A percentile compares a stretch with the other conserved stretches of the same genome.
Conservation (phyloP, 1,140 invertebrate genomes). For the Apocrypta bakeri region DNA sequence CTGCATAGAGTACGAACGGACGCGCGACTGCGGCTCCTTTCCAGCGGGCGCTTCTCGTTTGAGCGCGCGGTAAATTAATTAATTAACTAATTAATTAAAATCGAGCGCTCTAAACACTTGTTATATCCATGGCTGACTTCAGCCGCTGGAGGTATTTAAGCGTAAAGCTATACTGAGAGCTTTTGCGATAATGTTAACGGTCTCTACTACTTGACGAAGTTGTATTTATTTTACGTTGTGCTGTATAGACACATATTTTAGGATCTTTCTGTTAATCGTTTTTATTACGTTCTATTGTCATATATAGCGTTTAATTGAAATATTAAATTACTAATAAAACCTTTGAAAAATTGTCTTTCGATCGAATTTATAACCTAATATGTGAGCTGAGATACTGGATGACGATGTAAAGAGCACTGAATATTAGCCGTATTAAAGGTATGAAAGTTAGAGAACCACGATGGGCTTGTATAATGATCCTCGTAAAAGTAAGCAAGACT, state of each 20-base stretch:
- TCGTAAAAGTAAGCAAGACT: not conserved
- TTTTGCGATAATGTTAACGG: constrained; percentile 1
- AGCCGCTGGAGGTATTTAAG: constrained; percentile 11
- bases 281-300: too few relatives aligned
- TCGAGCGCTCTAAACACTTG: constrained; percentile 42
- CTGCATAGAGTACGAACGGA: not conserved
- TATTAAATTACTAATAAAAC: too few relatives aligned
- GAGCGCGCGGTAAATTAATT: constrained; percentile 48
- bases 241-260: too few relatives aligned
- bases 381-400: too few relatives aligned
- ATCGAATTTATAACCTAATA: too few relatives aligned
- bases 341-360: too few relatives aligned
- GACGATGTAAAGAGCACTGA: too few relatives aligned
- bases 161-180: constrained; percentile 16
- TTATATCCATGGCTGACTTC: constrained; percentile 40
- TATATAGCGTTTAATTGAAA: too few relatives aligned
- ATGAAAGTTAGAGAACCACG: too few relatives aligned
- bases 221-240: too few relatives aligned
- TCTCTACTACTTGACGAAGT: not conserved
- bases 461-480: not conserved
- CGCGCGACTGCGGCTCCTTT: constrained; percentile 7
- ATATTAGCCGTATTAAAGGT: too few relatives aligned
- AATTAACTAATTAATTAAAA: constrained; percentile 60
- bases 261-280: too few relatives aligned
- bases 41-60: constrained; percentile 21